Evolutionary conservation across 2,888 invertebrate genomes (phyloP), one percentile per base, ranked within the genome.

Genomic region (Lacanobia wlatinum): DNA sequence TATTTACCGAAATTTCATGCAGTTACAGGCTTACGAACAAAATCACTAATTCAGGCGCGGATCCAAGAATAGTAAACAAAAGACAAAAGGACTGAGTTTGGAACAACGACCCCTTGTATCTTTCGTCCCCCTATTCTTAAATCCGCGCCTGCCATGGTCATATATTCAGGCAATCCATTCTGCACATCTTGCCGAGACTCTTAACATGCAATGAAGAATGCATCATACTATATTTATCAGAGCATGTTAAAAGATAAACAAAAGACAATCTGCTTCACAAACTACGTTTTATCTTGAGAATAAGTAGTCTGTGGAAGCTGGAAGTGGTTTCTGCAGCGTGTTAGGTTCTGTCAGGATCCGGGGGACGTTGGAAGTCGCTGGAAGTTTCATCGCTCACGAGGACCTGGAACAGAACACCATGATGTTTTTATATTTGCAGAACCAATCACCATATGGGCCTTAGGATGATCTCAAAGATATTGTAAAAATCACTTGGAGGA

Each of bases 1-100:
- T 18, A 58, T 58, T 71, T 28, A 48, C 9, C 6, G 0, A 58
- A 71, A 48, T 28, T 71, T 40, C 21, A 71, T 28, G 53, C 62
- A 74, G 9, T 55, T 55, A 46, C 16, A 4, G 2, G 5, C 23
- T 28, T 3, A 18, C 8, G 18, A 55, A 43, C 2, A 3, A 14
- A 9, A 9, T 58, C 8, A 34, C 14, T 14, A 23, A 18, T 18
- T 9, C 55, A 55, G 18, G 28, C 18, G 9, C 28, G 4, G 16
- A 23, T 55, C 2, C 3, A 55, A 55, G 16, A 53, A 23, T 55
- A 28, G 3, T 28, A 5, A 38, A n/a, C n/a, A n/a, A n/a, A n/a
- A n/a, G n/a, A n/a, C n/a, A n/a, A n/a, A n/a, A n/a, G n/a, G n/a
- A n/a, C n/a, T n/a, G n/a, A n/a, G n/a, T n/a, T n/a, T n/a, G n/a